Evolutionary conservation across 2,888 invertebrate genomes (phyloP), one percentile per base, ranked within the genome.

Genomic region (Plebejus anna): DNA sequence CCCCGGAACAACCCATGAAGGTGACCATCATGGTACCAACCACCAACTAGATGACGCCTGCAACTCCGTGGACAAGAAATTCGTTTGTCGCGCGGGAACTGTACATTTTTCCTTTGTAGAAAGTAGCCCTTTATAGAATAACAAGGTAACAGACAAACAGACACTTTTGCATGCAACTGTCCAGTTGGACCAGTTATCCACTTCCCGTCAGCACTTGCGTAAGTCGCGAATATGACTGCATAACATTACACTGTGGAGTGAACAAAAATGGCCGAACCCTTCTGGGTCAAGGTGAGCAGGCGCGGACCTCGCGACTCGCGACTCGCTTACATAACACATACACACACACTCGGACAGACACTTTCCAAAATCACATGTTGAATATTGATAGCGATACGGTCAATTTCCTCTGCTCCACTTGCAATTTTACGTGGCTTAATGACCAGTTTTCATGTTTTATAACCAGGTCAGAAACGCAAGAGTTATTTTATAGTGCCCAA

Each of bases 171-270:
- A 61, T 28, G 28, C 22, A 59, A 6, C 1, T 22, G 22, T 2
- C 22, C 22, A 22, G 59, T 59, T 59, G 28, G 4, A 61, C 61
- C 61, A 28, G 61, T 61, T 61, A 4, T 61, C 11, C 22, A 28
- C 28, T 61, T 61, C 61, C 28, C 28, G 61, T 28, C 28, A 11
- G 0, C 1, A 28, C 9, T 59, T 59, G 59, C 61, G 28, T 61
- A 61, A 61, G 11, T 28, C 61, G 61, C 61, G 7, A 61, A 22
- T 61, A 61, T 61, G 61, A 61, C 57, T 72, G 75, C 77, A 77
- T 77, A 77, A 70, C 77, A 72, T 72, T 66, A 47, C 47, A 47
- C 47, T 3, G 47, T 47, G 9, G 47, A 47, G 73, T 73, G 76
- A 76, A 61, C 28, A 28, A 61, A 61, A 61, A 61, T 61, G 28